phyloP scores from a whole-genome alignment of 1,140 invertebrate species.

The Drosophila azteca region DNA sequence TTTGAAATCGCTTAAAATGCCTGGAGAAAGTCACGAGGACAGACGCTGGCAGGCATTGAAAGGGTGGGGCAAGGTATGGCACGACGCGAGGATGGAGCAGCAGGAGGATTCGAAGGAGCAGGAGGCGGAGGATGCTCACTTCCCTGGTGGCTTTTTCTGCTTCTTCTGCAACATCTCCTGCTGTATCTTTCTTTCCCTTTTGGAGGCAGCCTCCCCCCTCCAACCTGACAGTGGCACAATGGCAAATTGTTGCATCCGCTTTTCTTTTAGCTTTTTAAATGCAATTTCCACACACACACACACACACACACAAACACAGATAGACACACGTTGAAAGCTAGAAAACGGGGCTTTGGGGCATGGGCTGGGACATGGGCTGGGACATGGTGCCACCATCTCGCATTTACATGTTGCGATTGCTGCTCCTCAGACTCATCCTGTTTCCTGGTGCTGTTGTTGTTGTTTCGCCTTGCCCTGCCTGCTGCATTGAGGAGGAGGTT shows the following conservation, averaged over 20 bases:
- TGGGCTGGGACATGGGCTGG: too few relatives aligned
- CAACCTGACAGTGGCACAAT: conserved; percentile 50
- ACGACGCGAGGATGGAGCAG: too few relatives aligned
- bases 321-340: background rate
- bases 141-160: background rate
- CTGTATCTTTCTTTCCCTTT: too few relatives aligned
- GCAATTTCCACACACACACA: conserved; percentile 45
- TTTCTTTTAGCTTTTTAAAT: conserved; percentile 73
- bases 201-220: conserved; percentile 15
- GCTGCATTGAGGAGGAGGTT: conserved; percentile 7
- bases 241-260: conserved; percentile 74
- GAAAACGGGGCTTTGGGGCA: background rate
- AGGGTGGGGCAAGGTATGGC: background rate
- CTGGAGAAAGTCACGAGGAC: conserved; percentile 55
- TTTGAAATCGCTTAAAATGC: conserved; percentile 68
- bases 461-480: conserved; percentile 14
- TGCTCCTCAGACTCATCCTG: conserved; percentile 26
- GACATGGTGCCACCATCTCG: conserved; percentile 3
- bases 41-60: conserved; percentile 9
- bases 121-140: background rate
- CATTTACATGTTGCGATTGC: conserved; percentile 56
- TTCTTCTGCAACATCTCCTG: too few relatives aligned
- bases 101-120: too few relatives aligned
- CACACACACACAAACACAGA: conserved; percentile 19
- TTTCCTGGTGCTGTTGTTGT: conserved; percentile 32